A percentile compares a stretch with the other conserved stretches of the same genome.
phyloP scores from a whole-genome alignment of 1,140 invertebrate species.

The Oscheius sp. region DNA sequence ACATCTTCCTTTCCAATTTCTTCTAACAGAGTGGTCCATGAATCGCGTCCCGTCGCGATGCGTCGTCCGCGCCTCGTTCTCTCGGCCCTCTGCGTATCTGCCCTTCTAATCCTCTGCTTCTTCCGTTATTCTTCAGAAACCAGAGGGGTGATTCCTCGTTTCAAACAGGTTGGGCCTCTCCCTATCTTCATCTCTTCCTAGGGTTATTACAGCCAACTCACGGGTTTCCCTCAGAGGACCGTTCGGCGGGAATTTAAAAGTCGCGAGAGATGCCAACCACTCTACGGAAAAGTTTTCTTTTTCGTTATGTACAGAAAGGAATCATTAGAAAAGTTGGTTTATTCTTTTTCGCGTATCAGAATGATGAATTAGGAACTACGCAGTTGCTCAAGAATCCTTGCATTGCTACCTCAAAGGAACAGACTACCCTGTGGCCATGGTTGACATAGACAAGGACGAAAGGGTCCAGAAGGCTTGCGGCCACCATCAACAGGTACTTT shows the following conservation, averaged over 20 bases:
- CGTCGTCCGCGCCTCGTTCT: neutral
- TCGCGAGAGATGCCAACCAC: neutral
- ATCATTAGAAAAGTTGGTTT: neutral
- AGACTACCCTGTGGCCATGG: slow-evolving; percentile 51
- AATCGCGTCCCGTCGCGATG: too few species aligned
- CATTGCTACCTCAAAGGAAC: slow-evolving; percentile 52
- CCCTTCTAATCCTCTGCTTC: neutral
- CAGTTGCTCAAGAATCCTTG: slow-evolving; percentile 56
- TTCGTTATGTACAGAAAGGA: neutral
- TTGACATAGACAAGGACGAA: slow-evolving; percentile 54
- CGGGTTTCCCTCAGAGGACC: neutral
- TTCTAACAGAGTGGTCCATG: too few species aligned
- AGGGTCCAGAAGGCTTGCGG: slow-evolving; percentile 38
- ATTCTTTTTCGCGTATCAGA: neutral
- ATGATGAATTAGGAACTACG: slow-evolving; percentile 36
- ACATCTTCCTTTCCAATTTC: too few species aligned
- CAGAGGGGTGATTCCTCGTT: neutral
- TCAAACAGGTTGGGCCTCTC: neutral
- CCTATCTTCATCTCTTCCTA: neutral
- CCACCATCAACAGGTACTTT: slow-evolving; percentile 53
- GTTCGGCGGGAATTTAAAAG: neutral
- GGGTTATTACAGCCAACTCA: neutral
- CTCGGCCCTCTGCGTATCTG: neutral
- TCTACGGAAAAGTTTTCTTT: neutral
- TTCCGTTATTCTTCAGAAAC: neutral